phyloP scores from a whole-genome alignment of 2,113 vertebrate species.

The Lethenteron camtschaticum region DNA sequence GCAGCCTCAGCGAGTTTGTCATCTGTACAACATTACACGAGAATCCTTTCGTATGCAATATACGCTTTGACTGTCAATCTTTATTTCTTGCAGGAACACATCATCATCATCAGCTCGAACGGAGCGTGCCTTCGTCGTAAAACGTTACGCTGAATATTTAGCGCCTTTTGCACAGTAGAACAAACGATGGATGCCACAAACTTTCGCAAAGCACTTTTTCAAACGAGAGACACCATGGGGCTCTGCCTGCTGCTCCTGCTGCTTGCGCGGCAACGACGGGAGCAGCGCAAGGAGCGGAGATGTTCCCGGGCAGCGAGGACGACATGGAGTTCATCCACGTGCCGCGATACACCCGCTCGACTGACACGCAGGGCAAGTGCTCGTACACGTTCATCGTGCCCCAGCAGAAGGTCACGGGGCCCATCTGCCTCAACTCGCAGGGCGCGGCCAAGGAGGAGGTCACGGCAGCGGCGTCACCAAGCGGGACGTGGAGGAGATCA shows the following conservation, averaged over 20 bases:
- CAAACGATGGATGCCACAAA: too few species aligned
- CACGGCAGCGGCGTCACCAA: slow-evolving; percentile 56
- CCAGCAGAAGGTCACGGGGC: slow-evolving; percentile 79
- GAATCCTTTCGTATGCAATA: too few species aligned
- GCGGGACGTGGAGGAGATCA: slow-evolving; percentile 75
- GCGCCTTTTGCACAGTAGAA: too few species aligned
- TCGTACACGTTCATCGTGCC: slow-evolving; percentile 86
- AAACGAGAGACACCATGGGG: too few species aligned
- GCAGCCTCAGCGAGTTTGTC: too few species aligned
- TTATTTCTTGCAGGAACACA: too few species aligned
- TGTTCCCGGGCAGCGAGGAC: slow-evolving; percentile 1
- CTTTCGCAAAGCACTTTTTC: too few species aligned
- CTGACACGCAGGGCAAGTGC: slow-evolving; percentile 30
- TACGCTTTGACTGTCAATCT: too few species aligned
- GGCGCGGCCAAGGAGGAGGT: slow-evolving; percentile 30
- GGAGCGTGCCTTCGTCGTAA: too few species aligned
- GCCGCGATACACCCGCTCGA: neutral
- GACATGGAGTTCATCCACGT: neutral
- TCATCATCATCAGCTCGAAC: too few species aligned
- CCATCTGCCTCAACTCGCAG: slow-evolving; percentile 68
- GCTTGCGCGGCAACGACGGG: neutral
- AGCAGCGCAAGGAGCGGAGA: neutral
- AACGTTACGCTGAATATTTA: too few species aligned
- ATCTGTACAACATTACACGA: too few species aligned
- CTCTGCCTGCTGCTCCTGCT: neutral